Evolutionary conservation across 2,797 vertebrate species (phyloP), one percentile per base, ranked within the genome.

Genomic region (Sebastes cheni): DNA sequence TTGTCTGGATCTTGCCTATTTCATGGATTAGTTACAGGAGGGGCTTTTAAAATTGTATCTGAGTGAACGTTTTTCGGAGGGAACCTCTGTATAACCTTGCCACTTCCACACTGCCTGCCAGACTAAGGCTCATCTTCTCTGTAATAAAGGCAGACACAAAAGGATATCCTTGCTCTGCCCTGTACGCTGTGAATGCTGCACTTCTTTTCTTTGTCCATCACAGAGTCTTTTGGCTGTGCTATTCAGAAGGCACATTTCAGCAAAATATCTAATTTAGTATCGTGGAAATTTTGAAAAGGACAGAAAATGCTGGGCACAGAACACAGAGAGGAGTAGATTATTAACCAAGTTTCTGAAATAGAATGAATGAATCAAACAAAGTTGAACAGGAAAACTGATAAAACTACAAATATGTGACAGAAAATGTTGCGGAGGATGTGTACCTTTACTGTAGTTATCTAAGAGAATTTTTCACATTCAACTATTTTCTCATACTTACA

Each of bases 1-100:
- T 86, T 88, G 84, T 83, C 80, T 88, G 86, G 87, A 89, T 88
- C 79, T 86, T 82, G 77, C 83, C 91, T 82, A 88, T 91, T 92
- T 90, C 82, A 81, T 88, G 84, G 89, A 90, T 93, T 93, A 85
- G 87, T 82, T 81, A 86, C 86, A 91, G 80, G 79, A 86, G 67
- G 69, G 70, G 77, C 68, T 86, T 87, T 89, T 82, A 69, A 86
- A 91, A 90, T 83, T 76, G 84, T 86, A 81, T 82, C 75, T 75
- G 62, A 86, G 81, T 56, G 72, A 86, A 81, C 10, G 4, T 88
- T 90, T 91, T 86, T 86, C 1, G 2, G 46, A 54, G 50, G 27
- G 30, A 88, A 86, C 80, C 80, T 87, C 85, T 80, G 55, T 73
- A 30, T 84, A 89, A 86, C 89, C 87, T 90, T 88, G 83, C 72